These are phyloP conservation scores for Chrysomela aeneicollis DNA, from an alignment of 2,888 invertebrate genomes.

Conservation along the genomic window DNA sequence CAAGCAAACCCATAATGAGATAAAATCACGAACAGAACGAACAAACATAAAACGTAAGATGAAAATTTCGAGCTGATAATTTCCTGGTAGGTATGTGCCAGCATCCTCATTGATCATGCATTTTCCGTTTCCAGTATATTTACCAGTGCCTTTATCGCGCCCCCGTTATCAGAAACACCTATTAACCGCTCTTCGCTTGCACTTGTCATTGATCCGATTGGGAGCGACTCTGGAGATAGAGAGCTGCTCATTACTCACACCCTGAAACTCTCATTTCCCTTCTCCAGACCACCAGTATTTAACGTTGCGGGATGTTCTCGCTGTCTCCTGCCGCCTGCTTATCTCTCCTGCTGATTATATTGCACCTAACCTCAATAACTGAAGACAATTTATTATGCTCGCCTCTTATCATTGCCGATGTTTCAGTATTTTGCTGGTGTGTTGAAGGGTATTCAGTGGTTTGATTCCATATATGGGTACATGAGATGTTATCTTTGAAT, in stretches of 20 bases:
- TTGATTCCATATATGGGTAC: background rate
- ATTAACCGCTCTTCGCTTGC: slow-evolving; percentile 55
- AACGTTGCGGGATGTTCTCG: slow-evolving; percentile 49
- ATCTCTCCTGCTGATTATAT: slow-evolving; percentile 57
- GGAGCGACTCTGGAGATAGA: slow-evolving; percentile 56
- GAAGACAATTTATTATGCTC: slow-evolving; percentile 48
- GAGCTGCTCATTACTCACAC: slow-evolving; percentile 62
- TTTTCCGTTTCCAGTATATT: slow-evolving; percentile 63
- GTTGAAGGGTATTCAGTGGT: background rate
- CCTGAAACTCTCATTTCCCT: slow-evolving; percentile 47
- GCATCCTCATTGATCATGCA: slow-evolving; percentile 61
- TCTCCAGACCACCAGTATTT: slow-evolving; percentile 50
- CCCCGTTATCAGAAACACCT: slow-evolving; percentile 59
- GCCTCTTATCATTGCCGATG: slow-evolving; percentile 13
- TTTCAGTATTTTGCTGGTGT: slow-evolving; percentile 4
- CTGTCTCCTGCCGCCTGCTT: slow-evolving; percentile 51
- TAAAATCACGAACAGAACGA: slow-evolving; percentile 34
- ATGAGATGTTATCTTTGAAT: no score
- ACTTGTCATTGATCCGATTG: slow-evolving; percentile 63
- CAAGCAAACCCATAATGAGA: slow-evolving; percentile 27
- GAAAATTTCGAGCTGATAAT: slow-evolving; percentile 56
- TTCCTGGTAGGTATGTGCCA: slow-evolving; percentile 57
- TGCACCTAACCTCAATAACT: slow-evolving; percentile 57
- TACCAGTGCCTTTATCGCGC: slow-evolving; percentile 59
- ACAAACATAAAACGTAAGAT: slow-evolving; percentile 54